phyloP scores from a whole-genome alignment of 2,797 vertebrate species.

The Lepidocolaptes lacrymiger region DNA sequence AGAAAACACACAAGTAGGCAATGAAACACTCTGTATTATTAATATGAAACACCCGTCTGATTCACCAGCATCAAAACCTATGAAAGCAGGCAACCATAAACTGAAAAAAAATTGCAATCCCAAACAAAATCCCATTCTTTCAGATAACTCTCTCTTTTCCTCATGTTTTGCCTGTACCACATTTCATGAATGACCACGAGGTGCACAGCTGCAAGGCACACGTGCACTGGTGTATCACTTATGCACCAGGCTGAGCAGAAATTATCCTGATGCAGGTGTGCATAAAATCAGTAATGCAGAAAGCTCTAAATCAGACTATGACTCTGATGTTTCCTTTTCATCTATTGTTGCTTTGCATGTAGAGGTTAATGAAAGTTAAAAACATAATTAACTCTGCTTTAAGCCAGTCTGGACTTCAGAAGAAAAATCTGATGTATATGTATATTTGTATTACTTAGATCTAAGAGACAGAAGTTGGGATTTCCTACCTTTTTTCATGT shows the following conservation, averaged over 20 bases:
- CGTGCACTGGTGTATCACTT: neutral
- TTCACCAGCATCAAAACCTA: neutral
- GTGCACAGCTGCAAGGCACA: neutral
- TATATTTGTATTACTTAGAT: neutral
- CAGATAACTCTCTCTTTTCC: neutral
- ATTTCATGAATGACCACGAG: neutral
- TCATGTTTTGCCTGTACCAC: neutral
- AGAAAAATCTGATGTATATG: neutral
- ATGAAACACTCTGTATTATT: neutral
- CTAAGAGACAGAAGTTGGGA: rapidly evolving
- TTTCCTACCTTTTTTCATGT: neutral
- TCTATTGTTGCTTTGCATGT: neutral
- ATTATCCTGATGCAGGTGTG: neutral
- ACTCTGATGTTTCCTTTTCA: neutral
- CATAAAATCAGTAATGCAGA: neutral
- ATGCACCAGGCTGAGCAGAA: neutral
- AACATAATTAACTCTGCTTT: neutral
- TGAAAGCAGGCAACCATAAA: neutral
- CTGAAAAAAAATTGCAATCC: neutral
- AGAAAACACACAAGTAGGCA: neutral
- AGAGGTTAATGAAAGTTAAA: neutral
- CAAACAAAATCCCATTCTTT: neutral
- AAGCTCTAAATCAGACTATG: neutral
- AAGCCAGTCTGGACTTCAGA: neutral
- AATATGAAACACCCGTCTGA: neutral